Base-by-base conservation (phyloP, 2,113 vertebrate species). In the Cervus canadensis region DNA sequence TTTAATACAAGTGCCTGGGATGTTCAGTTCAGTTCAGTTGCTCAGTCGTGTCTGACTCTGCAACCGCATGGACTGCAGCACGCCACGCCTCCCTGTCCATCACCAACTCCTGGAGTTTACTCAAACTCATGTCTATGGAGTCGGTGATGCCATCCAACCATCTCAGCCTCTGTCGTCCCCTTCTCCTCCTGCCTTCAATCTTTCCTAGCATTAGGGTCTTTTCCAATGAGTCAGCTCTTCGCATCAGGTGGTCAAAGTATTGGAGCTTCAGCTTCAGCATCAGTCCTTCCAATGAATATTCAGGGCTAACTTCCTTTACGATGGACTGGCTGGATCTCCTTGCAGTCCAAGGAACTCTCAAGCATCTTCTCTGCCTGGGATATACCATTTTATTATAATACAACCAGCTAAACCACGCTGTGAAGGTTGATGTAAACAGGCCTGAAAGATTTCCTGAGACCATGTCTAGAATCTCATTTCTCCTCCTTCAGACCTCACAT, bases 401-500 rank as follows among this genome's bases (percentile, higher is more conserved):
- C 6, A 26, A 33, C 40, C 15, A 90, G 16, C 10, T 2, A 13
- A 36, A 15, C 10, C 7, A n/a, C 1, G 7, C 28, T 4, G 7
- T 3, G 3, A 8, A 60, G n/a, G 93, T 10, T 0, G 11, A 40
- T 0, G 12, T 7, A 21, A n/a, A n/a, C 5, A 52, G 30, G 48
- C 10, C 79, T 33, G 17, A 54, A 52, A 57, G n/a, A 23, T 45
- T 30, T 0, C 6, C 1, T 8, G 48, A 40, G 81, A 30, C 23
- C 1, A 2, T 0, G 0, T 14, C 48, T 19, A 0, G 1, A 14
- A 2, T 8, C 40, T 45, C 76, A 3, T 15, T 16, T 36, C 50
- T 40, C 2, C 40, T 93, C 64, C 5, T 16, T 57, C 28, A 1
- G 6, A n/a, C 13, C 45, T 45, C 8, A 17, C 7, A 7, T 30